Conservation (phyloP, 1,140 invertebrate species). For the Ceratosolen solmsi region DNA sequence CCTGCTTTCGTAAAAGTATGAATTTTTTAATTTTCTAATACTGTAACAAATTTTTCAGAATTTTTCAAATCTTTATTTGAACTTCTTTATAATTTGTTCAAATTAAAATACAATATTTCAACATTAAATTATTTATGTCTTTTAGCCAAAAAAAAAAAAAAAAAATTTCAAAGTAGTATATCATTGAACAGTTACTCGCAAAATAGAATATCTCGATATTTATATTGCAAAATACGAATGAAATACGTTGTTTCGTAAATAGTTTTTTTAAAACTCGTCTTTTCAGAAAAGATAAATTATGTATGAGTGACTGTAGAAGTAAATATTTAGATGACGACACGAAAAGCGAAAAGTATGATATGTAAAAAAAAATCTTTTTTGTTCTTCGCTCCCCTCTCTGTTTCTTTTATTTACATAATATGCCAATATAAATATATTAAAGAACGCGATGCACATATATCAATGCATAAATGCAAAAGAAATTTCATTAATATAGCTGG, state of each 20-base stretch:
- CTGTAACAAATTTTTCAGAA: too few species aligned
- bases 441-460: not conserved
- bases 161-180: too few species aligned
- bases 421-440: not conserved
- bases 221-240: not conserved
- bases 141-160: too few species aligned
- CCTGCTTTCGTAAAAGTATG: too few species aligned
- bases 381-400: too few species aligned
- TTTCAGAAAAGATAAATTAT: slow-evolving; percentile 15
- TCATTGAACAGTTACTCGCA: too few species aligned
- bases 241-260: not conserved
- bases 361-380: slow-evolving; percentile 3
- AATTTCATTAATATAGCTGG: not conserved
- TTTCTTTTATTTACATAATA: not conserved
- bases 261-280: not conserved
- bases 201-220: not conserved
- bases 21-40: too few species aligned
- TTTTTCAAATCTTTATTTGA: too few species aligned
- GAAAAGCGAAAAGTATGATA: not conserved
- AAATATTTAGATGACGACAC: slow-evolving; percentile 6
- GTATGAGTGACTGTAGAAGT: not conserved
- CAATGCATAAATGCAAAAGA: not conserved
- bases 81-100: too few species aligned
- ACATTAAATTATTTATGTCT: too few species aligned
- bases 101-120: too few species aligned